Evolutionary conservation across 2,797 vertebrate species (phyloP).

Genomic region (Hipposideros larvatus): DNA sequence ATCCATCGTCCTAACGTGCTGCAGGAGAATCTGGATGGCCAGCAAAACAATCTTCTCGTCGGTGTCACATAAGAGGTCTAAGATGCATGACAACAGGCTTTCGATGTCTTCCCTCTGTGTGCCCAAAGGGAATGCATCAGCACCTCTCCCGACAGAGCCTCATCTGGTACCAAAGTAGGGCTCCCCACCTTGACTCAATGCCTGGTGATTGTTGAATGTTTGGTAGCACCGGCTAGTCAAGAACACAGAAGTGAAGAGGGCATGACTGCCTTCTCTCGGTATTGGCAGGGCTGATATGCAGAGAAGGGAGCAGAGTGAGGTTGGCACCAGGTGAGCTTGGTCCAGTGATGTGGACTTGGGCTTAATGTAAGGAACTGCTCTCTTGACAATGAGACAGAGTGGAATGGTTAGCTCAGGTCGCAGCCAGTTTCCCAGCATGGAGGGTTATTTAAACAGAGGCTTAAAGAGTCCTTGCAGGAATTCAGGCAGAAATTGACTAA

Average conservation of each 20-base stretch:
- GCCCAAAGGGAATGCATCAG: slow-evolving; percentile 39
- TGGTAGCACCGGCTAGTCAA: background rate
- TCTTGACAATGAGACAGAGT: background rate
- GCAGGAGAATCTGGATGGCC: slow-evolving; percentile 74
- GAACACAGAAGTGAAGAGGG: background rate
- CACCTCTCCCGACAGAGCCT: background rate
- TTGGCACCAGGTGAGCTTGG: background rate
- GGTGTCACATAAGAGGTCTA: slow-evolving; percentile 68
- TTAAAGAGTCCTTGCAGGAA: background rate
- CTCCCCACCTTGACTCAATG: background rate
- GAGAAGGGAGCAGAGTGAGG: background rate
- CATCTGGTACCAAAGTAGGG: slow-evolving; percentile 13
- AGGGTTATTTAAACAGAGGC: background rate
- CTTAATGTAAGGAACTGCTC: background rate
- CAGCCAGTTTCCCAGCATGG: background rate
- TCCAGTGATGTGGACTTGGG: background rate
- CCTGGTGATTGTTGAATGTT: background rate
- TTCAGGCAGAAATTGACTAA: background rate
- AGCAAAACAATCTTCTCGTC: slow-evolving; percentile 60
- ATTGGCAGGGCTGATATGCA: background rate
- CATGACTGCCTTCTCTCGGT: background rate
- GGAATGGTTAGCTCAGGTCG: background rate
- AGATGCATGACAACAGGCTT: slow-evolving; percentile 56
- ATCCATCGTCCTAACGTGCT: slow-evolving; percentile 74
- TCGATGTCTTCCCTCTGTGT: slow-evolving; percentile 81